These are phyloP conservation scores for Hybos culiciformis DNA, from an alignment of 2,888 invertebrate species.

Conservation along the genomic window DNA sequence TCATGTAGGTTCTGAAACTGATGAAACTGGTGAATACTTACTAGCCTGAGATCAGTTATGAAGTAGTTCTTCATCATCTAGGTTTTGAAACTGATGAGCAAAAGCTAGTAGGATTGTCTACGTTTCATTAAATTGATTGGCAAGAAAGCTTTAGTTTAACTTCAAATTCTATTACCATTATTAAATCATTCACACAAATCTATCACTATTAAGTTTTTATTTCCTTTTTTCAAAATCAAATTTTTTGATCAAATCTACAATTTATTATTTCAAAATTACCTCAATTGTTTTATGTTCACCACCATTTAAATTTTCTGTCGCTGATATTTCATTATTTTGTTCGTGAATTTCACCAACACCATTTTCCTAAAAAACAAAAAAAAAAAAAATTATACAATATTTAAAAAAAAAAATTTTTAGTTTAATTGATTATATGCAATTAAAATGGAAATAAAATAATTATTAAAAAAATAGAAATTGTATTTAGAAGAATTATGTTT, in stretches of 20 bases:
- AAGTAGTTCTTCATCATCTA: no score
- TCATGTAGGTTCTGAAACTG: no score
- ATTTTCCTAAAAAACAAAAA: conserved; percentile 17
- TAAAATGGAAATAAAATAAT: neutral
- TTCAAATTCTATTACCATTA: neutral
- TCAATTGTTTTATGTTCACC: conserved; percentile 18
- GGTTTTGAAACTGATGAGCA: neutral
- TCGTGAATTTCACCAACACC: conserved; percentile 18
- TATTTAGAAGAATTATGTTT: neutral
- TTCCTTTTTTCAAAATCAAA: neutral
- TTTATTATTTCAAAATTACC: conserved; percentile 8
- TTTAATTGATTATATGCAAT: neutral
- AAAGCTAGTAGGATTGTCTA: neutral
- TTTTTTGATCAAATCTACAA: neutral
- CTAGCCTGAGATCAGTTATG: no score
- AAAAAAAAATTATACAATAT: conserved; percentile 5
- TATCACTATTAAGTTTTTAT: neutral
- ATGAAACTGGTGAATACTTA: no score
- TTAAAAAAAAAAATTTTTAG: neutral
- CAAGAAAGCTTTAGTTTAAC: neutral
- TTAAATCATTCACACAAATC: neutral
- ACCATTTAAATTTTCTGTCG: conserved; percentile 21
- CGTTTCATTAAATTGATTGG: neutral
- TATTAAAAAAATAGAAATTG: neutral
- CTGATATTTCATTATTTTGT: conserved; percentile 17